Evolutionary conservation across 2,797 vertebrate species (phyloP).

Genomic region (Kryptolebias ocellatus): DNA sequence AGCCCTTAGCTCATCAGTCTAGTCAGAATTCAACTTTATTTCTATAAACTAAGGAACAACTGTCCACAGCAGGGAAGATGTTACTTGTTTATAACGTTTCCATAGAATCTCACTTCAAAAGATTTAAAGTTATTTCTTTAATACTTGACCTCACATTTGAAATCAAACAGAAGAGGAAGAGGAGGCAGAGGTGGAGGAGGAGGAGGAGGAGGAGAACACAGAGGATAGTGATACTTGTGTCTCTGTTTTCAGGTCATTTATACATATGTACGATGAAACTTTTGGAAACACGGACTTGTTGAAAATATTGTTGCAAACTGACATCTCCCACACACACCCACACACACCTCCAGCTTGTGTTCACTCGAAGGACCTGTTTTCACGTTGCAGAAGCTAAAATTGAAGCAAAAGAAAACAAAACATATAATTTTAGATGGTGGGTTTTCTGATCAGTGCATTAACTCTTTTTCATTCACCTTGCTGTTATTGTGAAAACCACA

Average conservation of each 20-base stretch:
- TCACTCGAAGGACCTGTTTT: constrained; percentile 38
- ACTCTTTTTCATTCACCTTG: too few relatives aligned
- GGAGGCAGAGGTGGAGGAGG: constrained; percentile 28
- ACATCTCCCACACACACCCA: constrained; percentile 69
- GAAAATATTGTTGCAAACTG: constrained; percentile 54
- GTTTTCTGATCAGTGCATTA: not conserved
- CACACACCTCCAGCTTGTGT: constrained; percentile 62
- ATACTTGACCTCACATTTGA: not conserved
- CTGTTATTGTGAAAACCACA: too few relatives aligned
- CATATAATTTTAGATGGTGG: not conserved
- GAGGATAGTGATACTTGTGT: constrained; percentile 32
- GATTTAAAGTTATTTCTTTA: too few relatives aligned
- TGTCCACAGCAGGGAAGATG: too few relatives aligned
- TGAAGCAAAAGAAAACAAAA: constrained; percentile 10
- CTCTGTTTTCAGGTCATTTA: constrained; percentile 31
- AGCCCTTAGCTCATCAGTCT: too few relatives aligned
- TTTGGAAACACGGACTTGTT: constrained; percentile 44
- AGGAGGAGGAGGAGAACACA: constrained; percentile 35
- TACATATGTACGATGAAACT: constrained; percentile 46
- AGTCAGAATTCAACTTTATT: too few relatives aligned
- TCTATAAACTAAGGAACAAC: too few relatives aligned
- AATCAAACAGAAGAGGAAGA: constrained; percentile 27
- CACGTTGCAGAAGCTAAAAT: constrained; percentile 34
- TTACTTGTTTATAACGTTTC: too few relatives aligned
- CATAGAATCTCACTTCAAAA: too few relatives aligned